Conservation (phyloP, 2,888 invertebrate species). For the Ophion costatus region DNA sequence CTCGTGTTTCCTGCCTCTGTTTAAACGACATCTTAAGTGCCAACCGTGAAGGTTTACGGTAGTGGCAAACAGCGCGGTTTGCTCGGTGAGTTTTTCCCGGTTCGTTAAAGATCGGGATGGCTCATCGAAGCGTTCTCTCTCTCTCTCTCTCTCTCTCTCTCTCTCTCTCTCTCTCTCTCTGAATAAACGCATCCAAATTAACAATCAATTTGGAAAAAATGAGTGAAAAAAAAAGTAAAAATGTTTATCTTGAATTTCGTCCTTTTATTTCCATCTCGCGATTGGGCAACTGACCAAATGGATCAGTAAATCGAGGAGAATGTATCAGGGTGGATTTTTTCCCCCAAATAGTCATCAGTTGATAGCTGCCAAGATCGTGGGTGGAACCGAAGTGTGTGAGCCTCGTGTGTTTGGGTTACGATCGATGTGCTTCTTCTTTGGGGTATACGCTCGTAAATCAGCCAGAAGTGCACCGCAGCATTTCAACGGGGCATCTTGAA, state of each 20-base stretch:
- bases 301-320: not conserved
- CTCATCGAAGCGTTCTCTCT: not conserved
- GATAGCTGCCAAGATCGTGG: constrained; percentile 54
- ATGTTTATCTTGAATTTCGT: too few relatives aligned
- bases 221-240: too few relatives aligned
- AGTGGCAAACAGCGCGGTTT: constrained; percentile 77
- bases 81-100: constrained; percentile 68
- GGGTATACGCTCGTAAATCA: constrained; percentile 75
- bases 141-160: not conserved
- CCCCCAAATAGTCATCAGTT: constrained; percentile 64
- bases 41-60: constrained; percentile 77
- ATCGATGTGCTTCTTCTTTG: constrained; percentile 48
- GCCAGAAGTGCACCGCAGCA: constrained; percentile 73
- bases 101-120: constrained; percentile 66
- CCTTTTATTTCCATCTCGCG: too few relatives aligned
- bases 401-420: constrained; percentile 78
- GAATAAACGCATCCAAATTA: too few relatives aligned
- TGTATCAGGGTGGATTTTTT: constrained; percentile 62
- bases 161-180: not conserved
- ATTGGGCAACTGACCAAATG: too few relatives aligned
- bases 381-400: constrained; percentile 75
- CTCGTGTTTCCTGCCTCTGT: constrained; percentile 82
- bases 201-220: too few relatives aligned
- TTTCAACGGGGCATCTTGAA: constrained; percentile 58
- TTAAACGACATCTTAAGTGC: constrained; percentile 83